Evolutionary conservation across 2,888 invertebrate genomes (phyloP).

Genomic region (Acrobasis suavella): DNA sequence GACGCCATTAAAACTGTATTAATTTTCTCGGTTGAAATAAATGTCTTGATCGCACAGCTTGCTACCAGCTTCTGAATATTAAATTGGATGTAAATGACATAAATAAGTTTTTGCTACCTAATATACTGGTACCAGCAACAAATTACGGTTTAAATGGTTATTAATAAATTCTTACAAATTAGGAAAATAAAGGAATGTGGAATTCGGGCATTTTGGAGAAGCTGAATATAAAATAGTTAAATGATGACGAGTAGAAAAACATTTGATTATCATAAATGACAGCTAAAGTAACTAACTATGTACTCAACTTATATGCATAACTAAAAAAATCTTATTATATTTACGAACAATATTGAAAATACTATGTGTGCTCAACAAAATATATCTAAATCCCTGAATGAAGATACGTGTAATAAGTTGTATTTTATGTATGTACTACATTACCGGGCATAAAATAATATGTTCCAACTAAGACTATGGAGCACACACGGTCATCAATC

Average conservation of each 20-base stretch:
- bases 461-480: no score
- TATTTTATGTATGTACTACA: no score
- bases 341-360: no score
- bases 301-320: no score
- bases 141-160: conserved; percentile 1
- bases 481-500: no score
- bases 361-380: no score
- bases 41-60: conserved; percentile 21
- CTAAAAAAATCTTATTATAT: no score
- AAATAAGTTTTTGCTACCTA: conserved; percentile 13
- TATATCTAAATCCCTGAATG: no score
- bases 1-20: conserved; percentile 19
- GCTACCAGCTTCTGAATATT: conserved; percentile 18
- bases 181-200: background rate
- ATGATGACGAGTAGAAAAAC: background rate
- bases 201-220: background rate
- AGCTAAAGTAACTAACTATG: no score
- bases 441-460: no score
- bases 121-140: background rate
- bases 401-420: no score
- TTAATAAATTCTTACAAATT: conserved; percentile 1
- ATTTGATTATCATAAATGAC: conserved; percentile 8
- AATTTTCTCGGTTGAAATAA: conserved; percentile 13
- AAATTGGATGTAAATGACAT: conserved; percentile 15
- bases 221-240: background rate